Base-by-base conservation (phyloP, 2,113 vertebrate species). In the Cyprinodon brontotheroides region DNA sequence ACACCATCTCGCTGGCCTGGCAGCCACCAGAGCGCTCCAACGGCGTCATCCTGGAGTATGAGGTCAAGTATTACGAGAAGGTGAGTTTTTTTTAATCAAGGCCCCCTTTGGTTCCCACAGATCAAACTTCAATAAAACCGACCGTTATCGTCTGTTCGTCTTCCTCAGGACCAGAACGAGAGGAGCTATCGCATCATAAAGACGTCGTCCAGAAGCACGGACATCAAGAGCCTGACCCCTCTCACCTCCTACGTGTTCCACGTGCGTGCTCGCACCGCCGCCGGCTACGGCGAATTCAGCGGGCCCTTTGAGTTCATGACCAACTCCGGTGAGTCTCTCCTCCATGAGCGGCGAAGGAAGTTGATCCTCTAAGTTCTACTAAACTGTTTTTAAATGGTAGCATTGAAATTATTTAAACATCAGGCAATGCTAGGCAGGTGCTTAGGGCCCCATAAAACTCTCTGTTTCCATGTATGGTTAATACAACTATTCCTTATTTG, bases 11-110 rank as follows among this genome's bases (percentile, higher is more conserved):
- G 3, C 90, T 99, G 91, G 93, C 95, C 61, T 99, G 98, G 98
- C 93, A 98, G 84, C 96, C 98, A 22, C 98, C 98, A 1, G 97
- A 99, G 39, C 93, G 96, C 40, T 96, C 97, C 89, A 99, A 99
- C 3, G 98, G 98, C 22, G 98, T 99, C 74, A 99, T 99, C 84
- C 88, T 99, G 84, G 98, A 99, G 78, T 99, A 99, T 4, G 97
- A 99, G 92, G 96, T 99, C 93, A 99, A 99, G 84, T 99, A 99
- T 87, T 99, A 98, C 4, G 98, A 99, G 84, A 99, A 99, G 98
- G 98, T 99, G 92, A 91, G 85, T 20, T 17, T 20, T 14, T 29
- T 29, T 29, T 29, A 29, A 29, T 29, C 29, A 29, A 29, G 29
- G 29, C 29, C 29, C 29, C 29, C 29, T 57, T 36, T 7, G 0